These are phyloP conservation scores for Bovichtus diacanthus DNA, from an alignment of 2,797 vertebrate genomes.

Conservation along the genomic window DNA sequence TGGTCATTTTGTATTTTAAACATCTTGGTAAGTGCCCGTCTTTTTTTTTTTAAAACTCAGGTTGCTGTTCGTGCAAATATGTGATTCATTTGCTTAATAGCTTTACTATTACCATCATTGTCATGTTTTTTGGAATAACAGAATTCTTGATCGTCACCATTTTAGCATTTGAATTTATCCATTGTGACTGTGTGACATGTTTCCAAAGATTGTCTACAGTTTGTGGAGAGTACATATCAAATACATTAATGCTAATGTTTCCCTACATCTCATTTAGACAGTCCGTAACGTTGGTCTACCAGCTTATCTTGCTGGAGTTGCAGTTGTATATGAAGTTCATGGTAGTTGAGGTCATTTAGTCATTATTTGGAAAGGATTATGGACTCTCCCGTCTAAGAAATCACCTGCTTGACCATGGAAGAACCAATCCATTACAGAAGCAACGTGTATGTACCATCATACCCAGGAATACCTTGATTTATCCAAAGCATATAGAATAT, in stretches of 20 bases:
- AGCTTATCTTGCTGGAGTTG: no score
- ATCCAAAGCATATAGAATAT: conserved; percentile 76
- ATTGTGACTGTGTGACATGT: neutral
- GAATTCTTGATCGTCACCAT: conserved; percentile 70
- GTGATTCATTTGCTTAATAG: conserved; percentile 34
- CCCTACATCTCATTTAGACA: neutral
- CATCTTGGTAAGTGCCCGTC: no score
- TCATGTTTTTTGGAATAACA: conserved; percentile 70
- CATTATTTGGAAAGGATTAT: no score
- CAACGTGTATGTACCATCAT: conserved; percentile 27
- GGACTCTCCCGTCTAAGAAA: no score
- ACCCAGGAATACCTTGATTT: no score
- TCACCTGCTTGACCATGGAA: no score
- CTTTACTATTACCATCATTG: conserved; percentile 12
- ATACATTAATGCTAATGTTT: neutral
- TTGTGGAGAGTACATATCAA: neutral
- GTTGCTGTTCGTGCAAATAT: conserved; percentile 30
- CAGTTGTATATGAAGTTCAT: neutral
- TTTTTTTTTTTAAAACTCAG: no score
- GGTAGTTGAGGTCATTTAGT: no score
- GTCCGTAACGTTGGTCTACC: neutral
- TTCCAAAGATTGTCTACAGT: conserved; percentile 8
- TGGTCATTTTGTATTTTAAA: no score
- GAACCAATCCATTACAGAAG: no score
- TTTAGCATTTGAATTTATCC: conserved; percentile 12